Conservation (phyloP, 2,797 vertebrate species). For the Melanotaenia trifasciata region DNA sequence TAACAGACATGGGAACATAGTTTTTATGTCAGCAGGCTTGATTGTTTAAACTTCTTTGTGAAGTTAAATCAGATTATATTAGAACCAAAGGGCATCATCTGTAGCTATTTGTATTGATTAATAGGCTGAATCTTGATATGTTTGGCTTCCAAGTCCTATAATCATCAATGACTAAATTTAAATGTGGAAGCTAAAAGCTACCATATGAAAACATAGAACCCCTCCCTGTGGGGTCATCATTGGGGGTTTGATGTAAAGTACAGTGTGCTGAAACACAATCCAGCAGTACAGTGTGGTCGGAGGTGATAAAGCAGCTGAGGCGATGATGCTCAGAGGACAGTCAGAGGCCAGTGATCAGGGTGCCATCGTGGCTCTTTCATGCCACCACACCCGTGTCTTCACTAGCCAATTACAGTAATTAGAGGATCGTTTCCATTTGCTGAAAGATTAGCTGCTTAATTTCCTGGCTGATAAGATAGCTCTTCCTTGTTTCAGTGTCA, state of each 20-base stretch:
- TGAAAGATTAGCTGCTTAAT: conserved; percentile 66
- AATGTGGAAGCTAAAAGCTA: neutral
- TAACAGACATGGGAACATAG: neutral
- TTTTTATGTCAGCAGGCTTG: neutral
- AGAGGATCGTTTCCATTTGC: conserved; percentile 61
- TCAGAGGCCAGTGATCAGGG: conserved; percentile 47
- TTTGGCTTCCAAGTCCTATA: neutral
- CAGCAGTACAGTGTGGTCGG: conserved; percentile 46
- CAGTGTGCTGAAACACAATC: conserved; percentile 57
- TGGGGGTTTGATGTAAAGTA: conserved; percentile 8
- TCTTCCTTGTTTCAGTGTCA: conserved; percentile 15
- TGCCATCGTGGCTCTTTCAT: conserved; percentile 43
- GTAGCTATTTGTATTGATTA: too few species aligned
- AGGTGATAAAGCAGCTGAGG: conserved; percentile 55
- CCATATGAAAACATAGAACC: conserved; percentile 17
- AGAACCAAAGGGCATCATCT: neutral
- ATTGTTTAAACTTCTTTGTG: neutral
- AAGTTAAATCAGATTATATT: neutral
- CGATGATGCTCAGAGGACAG: conserved; percentile 59
- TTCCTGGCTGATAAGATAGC: conserved; percentile 40
- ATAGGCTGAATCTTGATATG: neutral
- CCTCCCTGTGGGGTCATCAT: conserved; percentile 42
- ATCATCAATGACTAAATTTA: neutral
- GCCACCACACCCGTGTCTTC: conserved; percentile 54
- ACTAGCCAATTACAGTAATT: conserved; percentile 75